Evolutionary conservation across 2,113 vertebrate genomes (phyloP).

Genomic region (Notarius lentiginosus): DNA sequence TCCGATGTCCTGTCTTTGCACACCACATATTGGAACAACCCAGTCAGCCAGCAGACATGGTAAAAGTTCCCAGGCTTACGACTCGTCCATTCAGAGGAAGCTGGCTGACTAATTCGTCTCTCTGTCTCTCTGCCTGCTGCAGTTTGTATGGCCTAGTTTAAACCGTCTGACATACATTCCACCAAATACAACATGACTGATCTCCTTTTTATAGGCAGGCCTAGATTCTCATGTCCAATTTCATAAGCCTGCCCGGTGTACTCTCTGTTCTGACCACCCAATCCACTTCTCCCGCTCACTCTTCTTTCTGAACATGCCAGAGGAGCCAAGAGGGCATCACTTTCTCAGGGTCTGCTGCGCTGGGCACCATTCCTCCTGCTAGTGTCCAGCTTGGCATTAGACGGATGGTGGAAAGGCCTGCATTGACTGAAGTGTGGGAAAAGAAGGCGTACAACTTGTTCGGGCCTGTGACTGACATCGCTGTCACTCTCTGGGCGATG

Average conservation of each 20-base stretch:
- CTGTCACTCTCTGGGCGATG: constrained; percentile 15
- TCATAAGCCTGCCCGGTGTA: background rate
- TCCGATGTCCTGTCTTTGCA: background rate
- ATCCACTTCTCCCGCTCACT: constrained; percentile 3
- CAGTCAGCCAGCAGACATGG: constrained; percentile 4
- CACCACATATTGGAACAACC: background rate
- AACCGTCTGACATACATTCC: constrained; percentile 16
- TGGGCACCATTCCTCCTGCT: constrained; percentile 37
- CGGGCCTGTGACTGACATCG: constrained; percentile 35
- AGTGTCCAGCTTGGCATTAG: constrained; percentile 45
- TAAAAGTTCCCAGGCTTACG: constrained; percentile 30
- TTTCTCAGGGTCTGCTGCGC: constrained; percentile 54
- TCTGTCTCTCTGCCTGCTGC: background rate
- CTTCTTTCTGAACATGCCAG: constrained; percentile 38
- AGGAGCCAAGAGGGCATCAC: constrained; percentile 46
- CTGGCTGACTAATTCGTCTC: constrained; percentile 29
- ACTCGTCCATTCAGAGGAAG: constrained; percentile 26
- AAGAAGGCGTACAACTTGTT: constrained; percentile 3
- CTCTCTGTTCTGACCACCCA: constrained; percentile 8
- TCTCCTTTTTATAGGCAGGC: constrained; percentile 24
- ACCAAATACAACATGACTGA: constrained; percentile 22
- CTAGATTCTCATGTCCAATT: constrained; percentile 11
- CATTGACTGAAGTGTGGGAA: constrained; percentile 54
- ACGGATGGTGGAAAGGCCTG: constrained; percentile 30
- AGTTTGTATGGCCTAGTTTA: constrained; percentile 37